Base-by-base conservation (phyloP, 2,888 invertebrate genomes). In the Salpingus planirostris region DNA sequence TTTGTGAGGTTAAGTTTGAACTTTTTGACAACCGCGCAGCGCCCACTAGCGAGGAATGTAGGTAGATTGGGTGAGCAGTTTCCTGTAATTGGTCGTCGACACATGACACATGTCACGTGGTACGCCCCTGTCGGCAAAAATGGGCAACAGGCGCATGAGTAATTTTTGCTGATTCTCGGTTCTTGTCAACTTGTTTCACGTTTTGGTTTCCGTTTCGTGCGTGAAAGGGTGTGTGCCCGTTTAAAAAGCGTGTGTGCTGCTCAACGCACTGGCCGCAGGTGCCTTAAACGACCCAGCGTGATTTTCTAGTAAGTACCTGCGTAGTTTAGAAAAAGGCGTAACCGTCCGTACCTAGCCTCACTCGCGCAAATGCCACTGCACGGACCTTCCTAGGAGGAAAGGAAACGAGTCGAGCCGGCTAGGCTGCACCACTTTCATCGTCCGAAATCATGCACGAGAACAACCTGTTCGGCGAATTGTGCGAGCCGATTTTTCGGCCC, bases 151-250 rank as follows among this genome's bases (percentile, higher is more conserved):
- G 29, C 25, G 25, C 14, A 40, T 33, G 31, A 41, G 36, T 38
- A 33, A 43, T 40, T 44, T n/a, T 44, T 30, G 42, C 43, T 44
- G 44, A 44, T 41, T 47, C n/a, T n/a, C n/a, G n/a, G n/a, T n/a
- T n/a, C 44, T 46, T 49, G 52, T 48, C 50, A 50, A 51, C 45
- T 53, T 49, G 48, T 52, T 36, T 36, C 49, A 49, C 53, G 49
- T 49, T 54, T n/a, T 50, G 49, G 44, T 50, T 43, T 46, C 46
- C 34, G 43, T 44, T 41, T 46, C 44, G 45, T 48, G 50, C 43
- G 49, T 46, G 49, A 46, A 48, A 53, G 52, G 54, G 55, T 55
- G 55, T 57, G 54, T 55, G 55, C 52, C 47, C 44, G 44, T 31
- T 46, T 38, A 47, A 45, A 51, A 43, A 47, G 47, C 47, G 48